Conservation (phyloP, 2,797 vertebrate genomes). For the Rhinella marina region DNA sequence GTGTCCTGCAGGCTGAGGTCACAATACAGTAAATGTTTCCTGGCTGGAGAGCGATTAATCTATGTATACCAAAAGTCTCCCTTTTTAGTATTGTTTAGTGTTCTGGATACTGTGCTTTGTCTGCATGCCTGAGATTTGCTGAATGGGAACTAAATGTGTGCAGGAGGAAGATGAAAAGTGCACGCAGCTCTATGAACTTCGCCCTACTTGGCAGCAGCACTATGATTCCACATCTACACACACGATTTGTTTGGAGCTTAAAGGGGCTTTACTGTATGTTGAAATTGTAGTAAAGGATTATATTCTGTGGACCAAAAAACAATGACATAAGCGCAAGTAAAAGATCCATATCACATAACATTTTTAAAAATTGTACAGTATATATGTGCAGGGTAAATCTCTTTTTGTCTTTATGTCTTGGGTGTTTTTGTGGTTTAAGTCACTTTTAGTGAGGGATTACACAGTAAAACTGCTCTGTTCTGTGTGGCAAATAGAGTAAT, state of each 20-base stretch:
- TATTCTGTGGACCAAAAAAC: not conserved
- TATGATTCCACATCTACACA: not conserved
- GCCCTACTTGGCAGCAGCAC: slow-evolving; percentile 38
- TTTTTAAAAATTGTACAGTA: not conserved
- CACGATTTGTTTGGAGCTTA: slow-evolving; percentile 13
- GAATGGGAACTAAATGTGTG: slow-evolving; percentile 36
- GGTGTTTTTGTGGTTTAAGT: not conserved
- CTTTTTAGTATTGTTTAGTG: slow-evolving; percentile 51
- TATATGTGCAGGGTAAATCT: not conserved
- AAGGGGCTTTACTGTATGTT: slow-evolving; percentile 24
- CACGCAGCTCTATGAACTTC: slow-evolving; percentile 42
- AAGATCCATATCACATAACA: not conserved
- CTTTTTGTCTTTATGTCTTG: not conserved
- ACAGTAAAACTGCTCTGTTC: not conserved
- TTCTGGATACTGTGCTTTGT: slow-evolving; percentile 47
- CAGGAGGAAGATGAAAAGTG: slow-evolving; percentile 51
- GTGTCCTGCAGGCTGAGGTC: slow-evolving; percentile 8
- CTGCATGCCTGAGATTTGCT: slow-evolving; percentile 29
- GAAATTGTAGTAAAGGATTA: slow-evolving; percentile 26
- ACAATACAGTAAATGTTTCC: slow-evolving; percentile 36
- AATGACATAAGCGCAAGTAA: slow-evolving; percentile 11
- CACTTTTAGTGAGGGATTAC: not conserved
- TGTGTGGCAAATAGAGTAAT: not conserved
- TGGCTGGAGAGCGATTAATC: slow-evolving; percentile 44
- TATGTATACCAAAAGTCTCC: slow-evolving; percentile 42